phyloP scores from a whole-genome alignment of 2,113 vertebrate species.

The Anarrhichthys ocellatus region DNA sequence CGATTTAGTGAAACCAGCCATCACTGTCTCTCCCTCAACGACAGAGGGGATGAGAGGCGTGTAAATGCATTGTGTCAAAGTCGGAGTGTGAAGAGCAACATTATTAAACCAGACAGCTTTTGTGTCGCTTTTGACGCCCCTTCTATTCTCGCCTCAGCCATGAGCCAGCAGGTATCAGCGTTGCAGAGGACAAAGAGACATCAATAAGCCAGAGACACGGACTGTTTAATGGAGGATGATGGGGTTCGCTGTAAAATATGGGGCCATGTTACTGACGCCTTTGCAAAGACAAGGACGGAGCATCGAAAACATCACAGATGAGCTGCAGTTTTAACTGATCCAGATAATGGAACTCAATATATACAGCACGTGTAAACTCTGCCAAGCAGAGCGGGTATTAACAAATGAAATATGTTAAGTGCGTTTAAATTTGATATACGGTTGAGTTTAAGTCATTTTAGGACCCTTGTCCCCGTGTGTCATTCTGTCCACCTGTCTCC shows the following conservation, averaged over 20 bases:
- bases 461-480: not conserved
- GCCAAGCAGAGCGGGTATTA: not conserved
- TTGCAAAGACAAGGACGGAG: not conserved
- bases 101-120: constrained; percentile 23
- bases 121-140: constrained; percentile 1
- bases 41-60: not conserved
- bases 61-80: constrained; percentile 5
- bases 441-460: not conserved
- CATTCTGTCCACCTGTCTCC: not conserved
- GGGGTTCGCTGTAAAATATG: not conserved
- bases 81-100: not conserved
- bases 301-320: not conserved
- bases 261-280: not conserved
- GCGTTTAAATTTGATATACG: not conserved
- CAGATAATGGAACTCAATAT: not conserved
- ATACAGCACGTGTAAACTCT: not conserved
- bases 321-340: constrained; percentile 2
- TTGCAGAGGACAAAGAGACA: constrained; percentile 42
- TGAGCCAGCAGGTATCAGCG: constrained; percentile 8
- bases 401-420: not conserved
- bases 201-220: not conserved
- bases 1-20: not conserved
- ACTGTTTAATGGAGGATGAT: not conserved
- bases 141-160: not conserved
- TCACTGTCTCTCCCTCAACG: not conserved